Conservation (phyloP, 2,888 invertebrate genomes). For the Myopa testacea region DNA sequence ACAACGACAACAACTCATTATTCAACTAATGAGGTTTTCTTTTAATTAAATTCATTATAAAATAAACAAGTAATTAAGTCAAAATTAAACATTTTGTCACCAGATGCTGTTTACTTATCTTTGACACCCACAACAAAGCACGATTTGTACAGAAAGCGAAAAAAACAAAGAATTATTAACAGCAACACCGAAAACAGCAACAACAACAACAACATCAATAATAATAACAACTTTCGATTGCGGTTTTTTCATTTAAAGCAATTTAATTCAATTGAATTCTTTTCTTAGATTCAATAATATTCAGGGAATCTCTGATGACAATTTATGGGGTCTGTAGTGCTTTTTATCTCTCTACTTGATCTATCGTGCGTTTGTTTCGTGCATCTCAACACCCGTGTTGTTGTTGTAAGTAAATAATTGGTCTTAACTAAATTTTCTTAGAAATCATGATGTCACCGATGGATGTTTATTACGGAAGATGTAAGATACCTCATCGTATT, state of each 20-base stretch:
- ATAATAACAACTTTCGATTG: background rate
- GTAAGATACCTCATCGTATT: too few species aligned
- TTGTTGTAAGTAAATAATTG: slow-evolving; percentile 21
- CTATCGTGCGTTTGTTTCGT: too few species aligned
- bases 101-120: slow-evolving; percentile 30
- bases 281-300: background rate
- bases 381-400: background rate
- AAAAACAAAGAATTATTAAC: slow-evolving; percentile 34
- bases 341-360: background rate
- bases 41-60: slow-evolving; percentile 5
- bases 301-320: background rate
- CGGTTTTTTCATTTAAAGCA: background rate
- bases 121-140: slow-evolving; percentile 37
- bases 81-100: slow-evolving; percentile 41
- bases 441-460: slow-evolving; percentile 49
- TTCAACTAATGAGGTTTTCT: slow-evolving; percentile 23
- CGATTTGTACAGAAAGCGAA: background rate
- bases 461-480: background rate
- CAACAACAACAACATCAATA: background rate
- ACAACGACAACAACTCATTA: slow-evolving; percentile 17
- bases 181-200: background rate
- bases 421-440: slow-evolving; percentile 42
- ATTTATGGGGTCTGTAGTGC: background rate
- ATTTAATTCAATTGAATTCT: background rate
- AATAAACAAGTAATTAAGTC: slow-evolving; percentile 37